Percentiles rank a stretch among this genome's conserved stretches.
Evolutionary conservation across 2,888 invertebrate genomes (phyloP).

Genomic region (Pycnomerus fuliginosus): DNA sequence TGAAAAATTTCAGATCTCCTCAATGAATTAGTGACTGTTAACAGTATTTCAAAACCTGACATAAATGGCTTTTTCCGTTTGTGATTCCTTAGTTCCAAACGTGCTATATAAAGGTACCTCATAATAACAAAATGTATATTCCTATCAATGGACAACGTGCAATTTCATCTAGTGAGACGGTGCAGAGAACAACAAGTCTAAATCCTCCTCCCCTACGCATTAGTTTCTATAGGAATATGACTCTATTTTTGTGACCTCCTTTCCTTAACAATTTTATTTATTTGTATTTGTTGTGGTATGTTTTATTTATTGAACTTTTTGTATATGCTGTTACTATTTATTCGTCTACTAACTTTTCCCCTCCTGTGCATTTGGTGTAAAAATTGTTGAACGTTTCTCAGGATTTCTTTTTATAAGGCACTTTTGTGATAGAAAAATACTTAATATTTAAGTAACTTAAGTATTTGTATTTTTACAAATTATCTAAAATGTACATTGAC

Average conservation of each 20-base stretch:
- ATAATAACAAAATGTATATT: slow-evolving; percentile 41
- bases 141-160: slow-evolving; percentile 49
- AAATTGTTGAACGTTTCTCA: slow-evolving; percentile 23
- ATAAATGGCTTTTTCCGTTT: no score
- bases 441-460: slow-evolving; percentile 50
- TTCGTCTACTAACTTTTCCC: slow-evolving; percentile 15
- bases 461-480: slow-evolving; percentile 49
- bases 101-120: slow-evolving; percentile 55
- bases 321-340: no score
- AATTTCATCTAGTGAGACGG: slow-evolving; percentile 45
- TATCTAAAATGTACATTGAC: slow-evolving; percentile 21
- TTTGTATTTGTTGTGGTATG: no score
- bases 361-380: slow-evolving; percentile 15
- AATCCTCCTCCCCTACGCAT: slow-evolving; percentile 10
- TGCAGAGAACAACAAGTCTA: slow-evolving; percentile 40
- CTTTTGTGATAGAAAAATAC: slow-evolving; percentile 48
- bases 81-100: slow-evolving; percentile 34
- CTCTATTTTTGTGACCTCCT: slow-evolving; percentile 28
- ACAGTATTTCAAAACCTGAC: no score
- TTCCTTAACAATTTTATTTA: no score
- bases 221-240: slow-evolving; percentile 17
- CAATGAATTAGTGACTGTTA: no score
- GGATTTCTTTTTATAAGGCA: slow-evolving; percentile 27
- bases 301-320: no score
- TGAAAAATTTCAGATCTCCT: no score